Base-by-base conservation (phyloP, 2,888 invertebrate species). In the Euplagia quadripunctaria region DNA sequence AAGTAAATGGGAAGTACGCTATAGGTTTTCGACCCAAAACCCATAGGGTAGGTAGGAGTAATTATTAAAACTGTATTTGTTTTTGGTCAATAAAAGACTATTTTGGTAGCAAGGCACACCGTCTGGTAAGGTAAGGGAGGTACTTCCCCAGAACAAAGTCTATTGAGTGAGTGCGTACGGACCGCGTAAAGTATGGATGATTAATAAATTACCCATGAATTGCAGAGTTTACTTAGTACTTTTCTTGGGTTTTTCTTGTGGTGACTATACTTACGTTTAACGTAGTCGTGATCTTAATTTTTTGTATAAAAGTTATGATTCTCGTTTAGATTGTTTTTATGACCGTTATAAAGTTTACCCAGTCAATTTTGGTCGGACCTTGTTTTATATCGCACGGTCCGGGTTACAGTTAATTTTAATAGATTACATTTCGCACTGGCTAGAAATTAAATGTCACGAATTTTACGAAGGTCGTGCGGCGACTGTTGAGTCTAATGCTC, bases 271-370 rank as follows among this genome's bases (percentile, higher is more conserved):
- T 8, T 41, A 49, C 46, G 51, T 63, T 63, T 52, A 63, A 52
- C 17, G 20, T 43, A 49, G 69, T 41, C 55, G 11, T 11, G 17
- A 20, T 42, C 63, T 63, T 67, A 43, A 72, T 63, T 72, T 72
- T 68, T 72, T 64, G 46, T 55, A 64, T 68, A 64, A 64, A 72
- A 68, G 55, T 72, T 41, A 68, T 64, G 72, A 72, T 72, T 64
- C 64, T 55, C 72, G 16, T 68, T 72, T 55, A 72, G 72, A 72
- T 72, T 72, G 68, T 68, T 68, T 72, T 72, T 72, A 68, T 68
- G 43, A 64, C 68, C 42, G 72, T 55, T 68, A 55, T 72, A 72
- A 72, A 72, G 14, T 55, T 72, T 46, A 64, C 43, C 31, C 43
- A 42, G 72, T 68, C 46, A 17, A 5, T 31, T 63, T 52, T 68